Conservation (phyloP, 2,113 vertebrate genomes). For the Gymnobelideus leadbeateri region DNA sequence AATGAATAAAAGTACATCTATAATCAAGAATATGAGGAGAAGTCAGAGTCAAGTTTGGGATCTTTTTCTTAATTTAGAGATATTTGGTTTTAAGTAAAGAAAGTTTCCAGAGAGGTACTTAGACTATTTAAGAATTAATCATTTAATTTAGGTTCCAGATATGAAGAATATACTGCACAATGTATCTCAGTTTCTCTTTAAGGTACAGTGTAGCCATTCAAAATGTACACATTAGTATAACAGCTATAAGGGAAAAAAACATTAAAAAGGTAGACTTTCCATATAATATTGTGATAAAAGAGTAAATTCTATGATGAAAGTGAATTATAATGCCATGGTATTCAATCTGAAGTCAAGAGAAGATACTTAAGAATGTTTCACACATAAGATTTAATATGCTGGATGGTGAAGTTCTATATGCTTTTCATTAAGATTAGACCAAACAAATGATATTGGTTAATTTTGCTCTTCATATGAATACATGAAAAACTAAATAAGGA, state of each 20-base stretch:
- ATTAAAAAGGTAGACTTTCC: slow-evolving; percentile 2
- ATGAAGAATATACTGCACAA: slow-evolving; percentile 34
- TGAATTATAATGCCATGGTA: slow-evolving; percentile 30
- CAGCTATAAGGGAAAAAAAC: slow-evolving; percentile 7
- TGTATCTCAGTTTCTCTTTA: slow-evolving; percentile 38
- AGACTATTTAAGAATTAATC: slow-evolving; percentile 40
- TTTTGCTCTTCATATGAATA: slow-evolving; percentile 46
- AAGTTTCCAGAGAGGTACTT: slow-evolving; percentile 24
- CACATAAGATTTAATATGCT: not conserved
- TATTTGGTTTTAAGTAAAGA: not conserved
- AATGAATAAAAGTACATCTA: slow-evolving; percentile 40
- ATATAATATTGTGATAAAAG: not conserved
- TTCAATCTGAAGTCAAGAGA: slow-evolving; percentile 10
- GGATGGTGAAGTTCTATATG: not conserved
- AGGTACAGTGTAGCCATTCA: slow-evolving; percentile 27
- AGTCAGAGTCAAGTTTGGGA: not conserved
- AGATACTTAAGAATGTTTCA: slow-evolving; percentile 37
- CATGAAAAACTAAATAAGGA: slow-evolving; percentile 22
- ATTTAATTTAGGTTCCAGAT: slow-evolving; percentile 51
- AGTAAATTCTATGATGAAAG: not conserved
- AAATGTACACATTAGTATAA: slow-evolving; percentile 36
- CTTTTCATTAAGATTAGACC: slow-evolving; percentile 33
- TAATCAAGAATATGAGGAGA: slow-evolving; percentile 24
- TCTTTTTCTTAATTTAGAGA: not conserved
- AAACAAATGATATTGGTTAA: not conserved